These are phyloP conservation scores for Sminthopsis crassicaudata DNA, from an alignment of 2,113 vertebrate species.

Conservation along the genomic window DNA sequence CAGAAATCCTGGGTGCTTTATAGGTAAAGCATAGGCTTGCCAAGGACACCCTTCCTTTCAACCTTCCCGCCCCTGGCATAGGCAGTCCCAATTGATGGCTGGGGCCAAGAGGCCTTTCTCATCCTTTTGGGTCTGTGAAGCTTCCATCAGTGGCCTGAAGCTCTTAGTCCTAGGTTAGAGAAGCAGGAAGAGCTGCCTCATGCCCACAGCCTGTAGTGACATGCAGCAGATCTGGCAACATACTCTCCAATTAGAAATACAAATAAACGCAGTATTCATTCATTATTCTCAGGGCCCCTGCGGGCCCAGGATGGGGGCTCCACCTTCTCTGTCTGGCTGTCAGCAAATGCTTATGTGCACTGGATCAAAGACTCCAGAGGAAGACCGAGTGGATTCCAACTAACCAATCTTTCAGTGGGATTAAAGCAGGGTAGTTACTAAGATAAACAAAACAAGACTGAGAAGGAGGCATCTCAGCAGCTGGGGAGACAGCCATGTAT, in stretches of 20 bases:
- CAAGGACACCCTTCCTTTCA: neutral
- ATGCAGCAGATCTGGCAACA: conserved; percentile 76
- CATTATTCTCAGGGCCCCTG: conserved; percentile 72
- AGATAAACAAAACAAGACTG: conserved; percentile 79
- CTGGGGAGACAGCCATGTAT: conserved; percentile 58
- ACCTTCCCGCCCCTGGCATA: neutral
- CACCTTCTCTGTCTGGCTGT: conserved; percentile 80
- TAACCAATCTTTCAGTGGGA: conserved; percentile 68
- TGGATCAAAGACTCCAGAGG: conserved; percentile 75
- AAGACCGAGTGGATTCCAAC: conserved; percentile 73
- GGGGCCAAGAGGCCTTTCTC: neutral
- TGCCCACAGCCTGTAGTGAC: conserved; percentile 62
- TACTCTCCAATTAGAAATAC: conserved; percentile 74
- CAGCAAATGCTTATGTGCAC: conserved; percentile 74
- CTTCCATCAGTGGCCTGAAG: neutral
- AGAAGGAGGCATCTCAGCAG: conserved; percentile 71
- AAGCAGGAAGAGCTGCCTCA: conserved; percentile 52
- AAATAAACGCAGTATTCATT: conserved; percentile 80
- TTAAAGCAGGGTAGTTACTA: conserved; percentile 72
- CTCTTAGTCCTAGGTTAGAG: neutral
- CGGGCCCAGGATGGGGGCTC: conserved; percentile 74
- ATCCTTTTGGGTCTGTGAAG: neutral
- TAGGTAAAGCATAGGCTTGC: neutral
- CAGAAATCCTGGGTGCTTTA: neutral
- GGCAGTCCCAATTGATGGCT: neutral